These are phyloP conservation scores for Bolinopsis microptera DNA, from an alignment of 37 sponge, comb jelly and placozoan genomes.

Conservation along the genomic window DNA sequence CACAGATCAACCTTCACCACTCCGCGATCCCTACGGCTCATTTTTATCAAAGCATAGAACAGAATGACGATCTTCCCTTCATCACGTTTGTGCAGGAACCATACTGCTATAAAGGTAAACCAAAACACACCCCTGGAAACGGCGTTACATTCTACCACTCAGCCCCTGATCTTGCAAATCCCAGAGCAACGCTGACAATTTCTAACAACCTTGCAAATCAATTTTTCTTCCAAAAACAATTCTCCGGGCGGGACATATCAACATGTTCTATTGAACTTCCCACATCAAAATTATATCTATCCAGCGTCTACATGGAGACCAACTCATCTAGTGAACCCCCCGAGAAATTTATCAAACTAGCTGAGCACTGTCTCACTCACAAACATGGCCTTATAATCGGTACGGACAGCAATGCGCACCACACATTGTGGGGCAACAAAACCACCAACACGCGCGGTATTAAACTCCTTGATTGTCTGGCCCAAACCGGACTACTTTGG, in stretches of 20 bases:
- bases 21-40: not conserved
- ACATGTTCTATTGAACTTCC: slow-evolving; percentile 26
- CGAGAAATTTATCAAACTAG: not conserved
- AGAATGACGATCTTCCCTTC: not conserved
- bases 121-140: slow-evolving; percentile 4
- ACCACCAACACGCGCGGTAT: not conserved
- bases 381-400: slow-evolving; percentile 17
- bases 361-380: not conserved
- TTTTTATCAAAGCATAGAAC: not conserved
- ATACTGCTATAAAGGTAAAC: not conserved
- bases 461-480: not conserved
- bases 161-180: not conserved
- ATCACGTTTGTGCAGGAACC: slow-evolving; percentile 11
- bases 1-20: no score
- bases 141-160: slow-evolving; percentile 13
- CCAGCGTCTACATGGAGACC: slow-evolving; percentile 31
- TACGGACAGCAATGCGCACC: slow-evolving; percentile 46
- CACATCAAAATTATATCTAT: not conserved
- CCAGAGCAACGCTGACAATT: slow-evolving; percentile 19
- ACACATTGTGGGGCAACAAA: not conserved
- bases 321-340: not conserved
- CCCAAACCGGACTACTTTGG: not conserved
- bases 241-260: slow-evolving; percentile 3
- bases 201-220: not conserved
- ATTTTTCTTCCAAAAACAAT: slow-evolving; percentile 53